Conservation (phyloP, 2,888 invertebrate genomes). For the Coenonympha glycerion region DNA sequence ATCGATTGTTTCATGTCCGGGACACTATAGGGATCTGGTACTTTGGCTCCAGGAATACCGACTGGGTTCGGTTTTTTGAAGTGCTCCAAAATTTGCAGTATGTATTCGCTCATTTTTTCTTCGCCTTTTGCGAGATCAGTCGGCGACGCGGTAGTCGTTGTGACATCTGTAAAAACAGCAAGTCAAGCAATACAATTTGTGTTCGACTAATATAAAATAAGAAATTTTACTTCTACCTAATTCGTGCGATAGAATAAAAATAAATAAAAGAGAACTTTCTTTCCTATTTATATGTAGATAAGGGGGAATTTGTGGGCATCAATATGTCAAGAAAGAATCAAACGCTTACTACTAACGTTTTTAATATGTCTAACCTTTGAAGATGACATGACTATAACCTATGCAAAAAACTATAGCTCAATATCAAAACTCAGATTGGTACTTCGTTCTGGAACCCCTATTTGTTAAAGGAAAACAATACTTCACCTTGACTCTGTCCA, state of each 20-base stretch:
- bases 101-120: conserved; percentile 82
- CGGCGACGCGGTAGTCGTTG: conserved; percentile 25
- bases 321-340: too few species aligned
- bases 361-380: neutral
- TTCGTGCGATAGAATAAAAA: too few species aligned
- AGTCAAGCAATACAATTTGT: too few species aligned
- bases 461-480: neutral
- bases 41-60: conserved; percentile 84
- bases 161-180: conserved; percentile 27
- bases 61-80: conserved; percentile 88
- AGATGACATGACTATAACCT: neutral
- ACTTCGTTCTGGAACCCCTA: neutral
- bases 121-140: conserved; percentile 63
- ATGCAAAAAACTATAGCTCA: neutral
- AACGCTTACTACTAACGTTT: too few species aligned
- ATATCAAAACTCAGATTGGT: too few species aligned
- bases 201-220: too few species aligned
- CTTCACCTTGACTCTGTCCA: conserved; percentile 11
- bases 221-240: too few species aligned
- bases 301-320: too few species aligned
- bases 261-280: too few species aligned
- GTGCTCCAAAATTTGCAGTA: conserved; percentile 83
- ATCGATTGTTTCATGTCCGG: conserved; percentile 85
- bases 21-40: conserved; percentile 88
- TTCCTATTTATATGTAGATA: too few species aligned